Base-by-base conservation (phyloP, 2,113 vertebrate species). In the Triplophysa dalaica region DNA sequence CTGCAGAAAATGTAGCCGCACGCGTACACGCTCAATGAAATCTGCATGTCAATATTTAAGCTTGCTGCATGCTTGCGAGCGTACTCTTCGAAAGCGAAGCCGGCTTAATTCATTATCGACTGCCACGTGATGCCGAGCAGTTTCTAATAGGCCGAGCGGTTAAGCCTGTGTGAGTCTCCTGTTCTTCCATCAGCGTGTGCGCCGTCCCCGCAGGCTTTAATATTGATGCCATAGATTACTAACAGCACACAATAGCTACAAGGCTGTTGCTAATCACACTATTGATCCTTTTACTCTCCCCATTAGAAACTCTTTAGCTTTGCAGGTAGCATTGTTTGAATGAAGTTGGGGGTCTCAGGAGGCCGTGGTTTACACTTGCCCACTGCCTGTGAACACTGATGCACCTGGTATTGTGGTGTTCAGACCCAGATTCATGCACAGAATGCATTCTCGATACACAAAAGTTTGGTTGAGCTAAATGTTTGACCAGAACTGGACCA, bases 221-320 rank as follows among this genome's bases (percentile, higher is more conserved):
- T 81, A 86, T 66, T 84, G 85, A 90, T 88, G 78, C 86, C 85
- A 90, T 90, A 86, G 87, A 90, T 93, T 89, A 87, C 88, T 89
- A 89, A 88, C 87, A 89, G 86, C 85, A 88, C 78, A 83, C 90
- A 90, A 90, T 86, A 86, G 89, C 91, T 91, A 92, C 91, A 92
- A 92, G 92, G 90, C 83, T 85, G 90, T 84, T 89, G 88, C 91
- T 93, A 93, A 93, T 93, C 91, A 92, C 88, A 89, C 81, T 92
- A 93, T 92, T 90, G 92, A 93, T 93, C 90, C 88, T 84, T 82
- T 91, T 90, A 92, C 89, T 88, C 88, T 80, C 72, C 85, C 87
- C 85, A 90, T 92, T 93, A 92, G 83, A 89, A 92, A 89, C 87
- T 89, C 89, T 90, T 92, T 92, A 92, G 87, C 89, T 86, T 70